Evolutionary conservation across 2,888 invertebrate species (phyloP).

Genomic region (Selenia dentaria): DNA sequence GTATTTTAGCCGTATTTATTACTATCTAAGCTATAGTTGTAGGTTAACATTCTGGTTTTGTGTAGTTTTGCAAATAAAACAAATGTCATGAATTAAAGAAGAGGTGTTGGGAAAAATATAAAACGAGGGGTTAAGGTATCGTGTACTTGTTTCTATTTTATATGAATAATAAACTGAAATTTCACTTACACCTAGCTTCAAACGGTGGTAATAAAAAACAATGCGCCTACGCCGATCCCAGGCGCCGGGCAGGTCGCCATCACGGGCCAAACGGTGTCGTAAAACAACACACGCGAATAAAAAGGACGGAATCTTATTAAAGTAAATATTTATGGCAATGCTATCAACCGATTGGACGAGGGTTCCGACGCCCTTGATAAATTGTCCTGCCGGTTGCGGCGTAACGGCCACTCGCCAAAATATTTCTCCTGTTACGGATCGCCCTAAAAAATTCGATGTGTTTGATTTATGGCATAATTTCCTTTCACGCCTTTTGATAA

Average conservation of each 20-base stretch:
- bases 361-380: conserved; percentile 78
- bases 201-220: conserved; percentile 63
- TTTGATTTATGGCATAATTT: conserved; percentile 75
- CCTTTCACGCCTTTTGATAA: conserved; percentile 65
- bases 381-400: conserved; percentile 74
- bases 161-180: conserved; percentile 32
- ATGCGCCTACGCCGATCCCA: conserved; percentile 60
- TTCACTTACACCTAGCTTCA: conserved; percentile 56
- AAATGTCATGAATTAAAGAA: too few relatives aligned
- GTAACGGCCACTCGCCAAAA: conserved; percentile 68
- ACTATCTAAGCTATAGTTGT: too few relatives aligned
- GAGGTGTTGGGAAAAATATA: too few relatives aligned
- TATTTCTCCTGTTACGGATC: conserved; percentile 70
- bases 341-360: conserved; percentile 82
- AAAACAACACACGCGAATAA: conserved; percentile 77
- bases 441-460: conserved; percentile 65
- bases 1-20: too few relatives aligned
- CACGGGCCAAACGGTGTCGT: conserved; percentile 73
- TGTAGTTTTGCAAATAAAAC: too few relatives aligned
- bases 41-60: too few relatives aligned
- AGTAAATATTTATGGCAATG: conserved; percentile 84
- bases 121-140: too few relatives aligned
- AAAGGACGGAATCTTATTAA: conserved; percentile 83
- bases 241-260: conserved; percentile 60
- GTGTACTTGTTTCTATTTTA: conserved; percentile 11